Percentiles rank a stretch among this genome's conserved stretches.
Conservation (phyloP, 2,888 invertebrate species). For the Rhagonycha lutea region DNA sequence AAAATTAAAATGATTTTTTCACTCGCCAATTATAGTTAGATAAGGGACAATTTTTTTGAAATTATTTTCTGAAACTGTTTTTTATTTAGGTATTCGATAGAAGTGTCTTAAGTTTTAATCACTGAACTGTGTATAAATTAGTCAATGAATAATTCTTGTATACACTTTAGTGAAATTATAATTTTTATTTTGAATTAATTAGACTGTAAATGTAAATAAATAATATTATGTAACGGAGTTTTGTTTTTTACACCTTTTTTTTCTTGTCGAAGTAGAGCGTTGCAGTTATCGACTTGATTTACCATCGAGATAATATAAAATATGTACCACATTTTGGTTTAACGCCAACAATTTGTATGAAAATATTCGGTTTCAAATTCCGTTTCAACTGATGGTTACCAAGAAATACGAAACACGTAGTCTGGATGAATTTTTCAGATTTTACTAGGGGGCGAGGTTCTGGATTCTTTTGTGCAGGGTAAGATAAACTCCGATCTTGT, state of each 20-base stretch:
- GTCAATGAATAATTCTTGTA: background rate
- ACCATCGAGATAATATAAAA: background rate
- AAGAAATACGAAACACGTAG: no score
- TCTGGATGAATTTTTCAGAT: no score
- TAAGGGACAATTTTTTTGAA: background rate
- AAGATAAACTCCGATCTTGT: no score
- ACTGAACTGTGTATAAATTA: background rate
- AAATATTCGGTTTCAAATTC: no score
- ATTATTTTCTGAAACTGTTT: background rate
- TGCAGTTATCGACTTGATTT: slow-evolving; percentile 1
- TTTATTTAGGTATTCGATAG: background rate
- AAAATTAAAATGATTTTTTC: background rate
- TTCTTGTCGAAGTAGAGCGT: slow-evolving; percentile 8
- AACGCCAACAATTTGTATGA: no score
- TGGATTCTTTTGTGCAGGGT: no score
- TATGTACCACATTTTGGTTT: background rate
- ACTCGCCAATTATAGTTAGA: background rate
- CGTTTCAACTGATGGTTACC: no score
- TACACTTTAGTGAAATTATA: background rate
- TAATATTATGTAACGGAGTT: slow-evolving; percentile 10
- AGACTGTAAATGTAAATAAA: slow-evolving; percentile 25
- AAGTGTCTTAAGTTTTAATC: background rate
- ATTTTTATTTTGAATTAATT: slow-evolving; percentile 14
- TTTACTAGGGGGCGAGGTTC: no score
- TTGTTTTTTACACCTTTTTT: background rate